Evolutionary conservation across 1,140 invertebrate genomes (phyloP).

Genomic region (Plutomurus gul): DNA sequence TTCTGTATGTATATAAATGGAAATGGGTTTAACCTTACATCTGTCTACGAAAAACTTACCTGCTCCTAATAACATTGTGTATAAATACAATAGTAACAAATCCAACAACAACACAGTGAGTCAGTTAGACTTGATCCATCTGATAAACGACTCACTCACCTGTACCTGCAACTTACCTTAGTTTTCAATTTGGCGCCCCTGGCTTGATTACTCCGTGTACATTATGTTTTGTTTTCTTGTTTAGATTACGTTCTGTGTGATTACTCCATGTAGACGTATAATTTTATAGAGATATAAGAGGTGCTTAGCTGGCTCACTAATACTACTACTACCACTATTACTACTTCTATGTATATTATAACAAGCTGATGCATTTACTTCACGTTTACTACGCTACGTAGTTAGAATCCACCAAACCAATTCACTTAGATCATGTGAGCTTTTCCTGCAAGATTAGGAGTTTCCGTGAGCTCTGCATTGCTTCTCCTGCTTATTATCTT

Average conservation of each 20-base stretch:
- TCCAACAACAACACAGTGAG: background rate
- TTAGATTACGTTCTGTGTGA: constrained; percentile 3
- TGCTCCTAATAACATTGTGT: no score
- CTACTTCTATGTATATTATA: background rate
- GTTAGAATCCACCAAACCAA: no score
- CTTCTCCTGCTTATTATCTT: background rate
- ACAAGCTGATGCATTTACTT: no score
- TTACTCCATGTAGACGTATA: background rate
- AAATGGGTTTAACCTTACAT: no score
- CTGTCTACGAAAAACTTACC: no score
- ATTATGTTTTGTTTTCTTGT: background rate
- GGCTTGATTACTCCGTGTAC: background rate
- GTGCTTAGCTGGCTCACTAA: no score
- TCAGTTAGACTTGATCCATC: background rate
- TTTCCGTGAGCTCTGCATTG: constrained; percentile 9
- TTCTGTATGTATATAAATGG: no score
- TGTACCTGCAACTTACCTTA: background rate
- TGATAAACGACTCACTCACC: constrained; percentile 26
- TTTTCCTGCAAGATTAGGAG: constrained; percentile 1
- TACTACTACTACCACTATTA: background rate
- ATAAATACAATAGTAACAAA: background rate
- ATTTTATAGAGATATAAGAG: background rate
- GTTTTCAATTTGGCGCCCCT: constrained; percentile 2
- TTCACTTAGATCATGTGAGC: no score
- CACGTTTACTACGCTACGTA: no score